Evolutionary conservation across 2,888 invertebrate species (phyloP).

Genomic region (Odontothrips loti): DNA sequence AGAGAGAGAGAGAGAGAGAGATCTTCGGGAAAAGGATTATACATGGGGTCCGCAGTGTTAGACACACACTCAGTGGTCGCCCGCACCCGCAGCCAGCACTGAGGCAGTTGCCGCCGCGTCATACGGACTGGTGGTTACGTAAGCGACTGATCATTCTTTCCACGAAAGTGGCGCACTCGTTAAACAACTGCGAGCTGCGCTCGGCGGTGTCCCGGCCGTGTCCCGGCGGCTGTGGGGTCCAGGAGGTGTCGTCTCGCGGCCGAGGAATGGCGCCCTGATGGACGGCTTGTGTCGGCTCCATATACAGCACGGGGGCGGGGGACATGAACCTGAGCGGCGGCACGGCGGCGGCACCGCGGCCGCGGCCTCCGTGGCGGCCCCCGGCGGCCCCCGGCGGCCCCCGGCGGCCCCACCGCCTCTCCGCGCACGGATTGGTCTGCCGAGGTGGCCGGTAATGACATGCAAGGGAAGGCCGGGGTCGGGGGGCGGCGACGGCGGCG

Average conservation of each 20-base stretch:
- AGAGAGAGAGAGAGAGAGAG: too few species aligned
- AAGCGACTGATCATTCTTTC: too few species aligned
- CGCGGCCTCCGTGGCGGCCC: background rate
- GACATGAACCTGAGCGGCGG: background rate
- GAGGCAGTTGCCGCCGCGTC: too few species aligned
- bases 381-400: background rate
- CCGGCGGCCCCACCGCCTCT: background rate
- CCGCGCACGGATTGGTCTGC: background rate
- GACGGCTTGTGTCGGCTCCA: background rate
- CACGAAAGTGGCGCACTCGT: too few species aligned
- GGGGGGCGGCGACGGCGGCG: background rate
- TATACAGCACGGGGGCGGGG: background rate
- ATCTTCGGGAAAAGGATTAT: too few species aligned
- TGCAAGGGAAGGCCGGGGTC: slow-evolving; percentile 14
- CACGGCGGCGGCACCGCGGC: background rate
- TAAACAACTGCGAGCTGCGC: background rate
- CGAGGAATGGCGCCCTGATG: background rate
- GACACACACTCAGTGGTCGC: too few species aligned
- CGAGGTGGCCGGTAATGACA: slow-evolving; percentile 3
- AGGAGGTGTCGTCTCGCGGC: background rate
- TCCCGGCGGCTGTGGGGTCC: slow-evolving; percentile 1
- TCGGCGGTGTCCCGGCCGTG: background rate
- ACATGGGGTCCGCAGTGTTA: too few species aligned
- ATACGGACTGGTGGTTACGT: too few species aligned
- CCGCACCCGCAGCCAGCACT: too few species aligned